Evolutionary conservation across 2,888 invertebrate genomes (phyloP), one percentile per base, ranked within the genome.

Genomic region (Watsonalla binaria): DNA sequence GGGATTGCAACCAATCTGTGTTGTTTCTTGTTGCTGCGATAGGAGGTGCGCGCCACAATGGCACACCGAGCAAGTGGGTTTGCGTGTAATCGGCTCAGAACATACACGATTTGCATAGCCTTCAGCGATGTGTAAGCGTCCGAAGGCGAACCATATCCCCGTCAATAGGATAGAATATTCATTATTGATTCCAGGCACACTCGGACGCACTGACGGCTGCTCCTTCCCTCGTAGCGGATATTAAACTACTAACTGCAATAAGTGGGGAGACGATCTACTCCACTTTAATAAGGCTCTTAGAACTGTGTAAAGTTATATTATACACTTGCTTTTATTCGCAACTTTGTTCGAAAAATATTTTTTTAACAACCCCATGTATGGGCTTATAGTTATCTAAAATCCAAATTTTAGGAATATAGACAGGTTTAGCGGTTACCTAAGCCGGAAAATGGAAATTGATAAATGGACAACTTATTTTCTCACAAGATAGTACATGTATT

Each of bases 51-150:
- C 42, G 65, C 62, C 62, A 68, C 76, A 80, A 78, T 80, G 73
- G 76, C 70, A 74, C 65, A 63, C 52, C 45, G 56, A 63, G 68
- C 70, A 72, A 82, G 80, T 76, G 78, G 78, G 80, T 79, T 81
- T 81, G 68, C 76, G 63, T 82, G 84, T 84, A 82, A 84, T 84
- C 80, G 79, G 69, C 74, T 76, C 70, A 66, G 69, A 66, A 74
- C 73, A 79, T 68, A 74, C 72, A 65, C 56, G 60, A 84, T 84
- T 82, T 76, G 82, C 83, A 82, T 84, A 78, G 71, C 70, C 72
- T 69, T 67, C 62, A 68, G 57, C 67, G 60, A 70, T 72, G 65
- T 66, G 70, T 72, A 72, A 74, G 71, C 72, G 45, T 53, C 34
- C 57, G 51, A 57, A 56, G 61, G 57, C 52, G 52, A 57, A 46